Percentiles rank a stretch among this genome's conserved stretches.
phyloP scores from a whole-genome alignment of 2,113 vertebrate species.

The Recurvirostra avosetta region DNA sequence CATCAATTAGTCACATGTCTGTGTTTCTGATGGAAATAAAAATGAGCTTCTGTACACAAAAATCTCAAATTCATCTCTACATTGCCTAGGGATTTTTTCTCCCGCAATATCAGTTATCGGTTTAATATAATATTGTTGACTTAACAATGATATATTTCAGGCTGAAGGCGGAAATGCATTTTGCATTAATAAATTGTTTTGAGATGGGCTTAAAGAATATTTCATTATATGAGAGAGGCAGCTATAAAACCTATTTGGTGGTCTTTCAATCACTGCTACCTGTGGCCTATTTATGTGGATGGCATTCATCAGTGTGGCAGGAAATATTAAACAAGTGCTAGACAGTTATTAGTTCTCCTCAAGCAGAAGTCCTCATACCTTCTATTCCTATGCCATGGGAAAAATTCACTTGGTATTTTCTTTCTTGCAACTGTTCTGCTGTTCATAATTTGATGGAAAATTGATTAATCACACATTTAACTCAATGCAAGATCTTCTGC shows the following conservation, averaged over 20 bases:
- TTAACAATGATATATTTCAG: slow-evolving; percentile 95
- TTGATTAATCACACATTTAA: slow-evolving; percentile 99
- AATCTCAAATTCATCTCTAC: slow-evolving; percentile 85
- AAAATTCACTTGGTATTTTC: slow-evolving; percentile 86
- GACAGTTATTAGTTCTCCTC: slow-evolving; percentile 89
- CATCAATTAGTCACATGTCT: slow-evolving; percentile 77
- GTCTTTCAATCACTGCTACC: slow-evolving; percentile 89
- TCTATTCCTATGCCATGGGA: slow-evolving; percentile 81
- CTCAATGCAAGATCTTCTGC: slow-evolving; percentile 93
- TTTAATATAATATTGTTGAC: slow-evolving; percentile 98
- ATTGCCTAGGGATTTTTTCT: slow-evolving; percentile 85
- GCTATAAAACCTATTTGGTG: slow-evolving; percentile 82
- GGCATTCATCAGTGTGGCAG: slow-evolving; percentile 90
- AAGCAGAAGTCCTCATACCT: slow-evolving; percentile 79
- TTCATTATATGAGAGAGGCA: slow-evolving; percentile 86
- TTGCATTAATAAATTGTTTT: slow-evolving; percentile 93
- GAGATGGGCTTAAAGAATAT: slow-evolving; percentile 78
- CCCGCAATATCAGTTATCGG: slow-evolving; percentile 85
- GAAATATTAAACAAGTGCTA: slow-evolving; percentile 90
- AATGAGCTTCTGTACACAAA: slow-evolving; percentile 76
- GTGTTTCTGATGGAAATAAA: slow-evolving; percentile 84
- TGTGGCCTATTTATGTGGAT: slow-evolving; percentile 85
- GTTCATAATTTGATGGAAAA: slow-evolving; percentile 97
- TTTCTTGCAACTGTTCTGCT: slow-evolving; percentile 83
- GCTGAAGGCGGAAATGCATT: slow-evolving; percentile 86